Conservation (phyloP, 2,888 invertebrate species). For the Synanthedon vespiformis region DNA sequence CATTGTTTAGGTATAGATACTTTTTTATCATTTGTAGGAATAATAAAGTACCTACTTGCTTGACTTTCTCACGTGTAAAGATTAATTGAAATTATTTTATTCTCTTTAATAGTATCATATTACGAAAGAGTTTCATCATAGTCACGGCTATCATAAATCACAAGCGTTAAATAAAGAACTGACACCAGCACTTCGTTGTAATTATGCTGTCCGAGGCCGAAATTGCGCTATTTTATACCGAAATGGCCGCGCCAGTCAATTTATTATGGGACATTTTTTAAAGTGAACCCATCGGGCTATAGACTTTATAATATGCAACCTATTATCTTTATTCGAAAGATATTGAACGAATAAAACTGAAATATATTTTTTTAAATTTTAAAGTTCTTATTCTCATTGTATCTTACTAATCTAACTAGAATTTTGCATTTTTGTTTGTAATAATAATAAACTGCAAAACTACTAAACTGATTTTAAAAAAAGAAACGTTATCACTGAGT, state of each 20-base stretch:
- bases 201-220: neutral
- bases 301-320: no score
- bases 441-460: no score
- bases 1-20: neutral
- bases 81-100: neutral
- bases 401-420: no score
- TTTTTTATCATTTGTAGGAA: neutral
- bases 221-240: neutral
- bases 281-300: neutral
- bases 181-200: neutral
- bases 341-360: no score
- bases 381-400: no score
- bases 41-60: no score
- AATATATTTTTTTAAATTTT: no score
- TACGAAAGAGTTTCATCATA: conserved; percentile 15
- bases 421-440: no score
- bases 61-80: neutral
- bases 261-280: neutral
- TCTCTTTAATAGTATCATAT: conserved; percentile 11
- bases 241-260: neutral
- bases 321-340: no score
- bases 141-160: conserved; percentile 18
- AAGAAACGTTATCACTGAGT: no score
- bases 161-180: conserved; percentile 9
- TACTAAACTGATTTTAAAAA: no score